These are phyloP conservation scores for Orchesella cincta DNA, from an alignment of 1,140 invertebrate species.

Conservation along the genomic window DNA sequence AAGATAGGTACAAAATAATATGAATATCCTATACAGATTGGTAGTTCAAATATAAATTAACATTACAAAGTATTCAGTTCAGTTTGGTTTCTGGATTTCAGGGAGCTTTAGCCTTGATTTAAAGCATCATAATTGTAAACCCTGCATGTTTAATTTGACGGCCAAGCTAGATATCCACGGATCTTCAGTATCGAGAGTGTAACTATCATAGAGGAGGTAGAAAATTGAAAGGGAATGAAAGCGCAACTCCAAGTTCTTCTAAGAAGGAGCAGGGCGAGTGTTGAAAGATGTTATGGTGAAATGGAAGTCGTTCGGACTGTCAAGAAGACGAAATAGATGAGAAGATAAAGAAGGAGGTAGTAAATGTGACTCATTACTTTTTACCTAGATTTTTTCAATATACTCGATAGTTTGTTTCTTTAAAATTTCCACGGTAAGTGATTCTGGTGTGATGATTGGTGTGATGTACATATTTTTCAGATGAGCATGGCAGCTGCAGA, in stretches of 20 bases:
- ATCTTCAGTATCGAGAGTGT: constrained; percentile 84
- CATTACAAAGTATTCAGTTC: too few relatives aligned
- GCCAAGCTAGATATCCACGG: constrained; percentile 87
- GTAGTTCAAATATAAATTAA: constrained; percentile 1
- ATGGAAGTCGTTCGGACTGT: constrained; percentile 67
- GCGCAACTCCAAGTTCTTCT: too few relatives aligned
- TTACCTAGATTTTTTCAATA: too few relatives aligned
- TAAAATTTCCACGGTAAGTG: background rate
- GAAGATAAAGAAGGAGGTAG: background rate
- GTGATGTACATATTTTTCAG: constrained; percentile 53
- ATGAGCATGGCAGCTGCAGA: constrained; percentile 77
- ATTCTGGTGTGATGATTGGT: background rate
- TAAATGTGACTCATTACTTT: too few relatives aligned
- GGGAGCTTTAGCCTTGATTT: background rate
- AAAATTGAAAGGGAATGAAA: constrained; percentile 66
- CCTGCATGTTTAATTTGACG: constrained; percentile 93
- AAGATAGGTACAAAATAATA: constrained; percentile 75
- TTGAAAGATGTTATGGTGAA: constrained; percentile 82
- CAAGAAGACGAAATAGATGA: constrained; percentile 70
- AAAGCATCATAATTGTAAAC: constrained; percentile 78
- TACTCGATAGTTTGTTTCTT: too few relatives aligned
- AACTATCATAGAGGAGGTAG: constrained; percentile 79
- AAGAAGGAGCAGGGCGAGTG: too few relatives aligned
- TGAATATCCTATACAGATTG: background rate
- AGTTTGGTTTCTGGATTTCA: too few relatives aligned